Base-by-base conservation (phyloP, 2,888 invertebrate species). In the Caradrina clavipalpis region DNA sequence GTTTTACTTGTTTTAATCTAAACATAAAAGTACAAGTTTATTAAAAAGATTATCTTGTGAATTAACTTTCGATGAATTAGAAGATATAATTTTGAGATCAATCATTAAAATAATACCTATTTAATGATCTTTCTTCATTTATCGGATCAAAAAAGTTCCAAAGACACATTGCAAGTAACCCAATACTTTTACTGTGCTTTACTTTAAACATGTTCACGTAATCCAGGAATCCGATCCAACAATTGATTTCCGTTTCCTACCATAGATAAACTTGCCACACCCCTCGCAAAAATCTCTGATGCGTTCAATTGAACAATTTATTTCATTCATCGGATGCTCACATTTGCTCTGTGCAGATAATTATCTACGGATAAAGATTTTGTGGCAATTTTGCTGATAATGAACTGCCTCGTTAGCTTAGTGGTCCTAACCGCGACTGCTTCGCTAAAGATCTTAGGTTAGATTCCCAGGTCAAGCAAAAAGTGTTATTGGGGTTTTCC, bases 201-300 rank as follows among this genome's bases (percentile, higher is more conserved):
- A 83, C 83, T 80, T 84, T 66, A 83, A 76, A 78, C 65, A 78
- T 79, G 65, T 76, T 77, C 75, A 76, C 87, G 82, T 85, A 86
- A 89, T 88, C 88, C 90, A 81, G 87, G 87, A 89, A 86, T 86
- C 79, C 80, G 83, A 79, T 58, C 74, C 81, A 89, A 94, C 94
- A 95, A 94, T 94, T 88, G 92, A 93, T 88, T 92, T 95, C 95
- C 95, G 95, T 86, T 95, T 94, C 94, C 94, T 90, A 86, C 86
- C 84, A 87, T 86, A 94, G 94, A 95, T 93, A 95, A 90, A 89
- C 83, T 85, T 70, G 86, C 90, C 92, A 91, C 94, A 91, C 95
- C 93, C 90, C 86, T 84, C 82, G 84, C 80, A 76, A 81, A 83
- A 85, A 80, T 74, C 69, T 71, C 42, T 77, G 86, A 83, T 84